These are phyloP conservation scores for Siniperca undulata DNA, from an alignment of 2,797 vertebrate species.

Conservation along the genomic window DNA sequence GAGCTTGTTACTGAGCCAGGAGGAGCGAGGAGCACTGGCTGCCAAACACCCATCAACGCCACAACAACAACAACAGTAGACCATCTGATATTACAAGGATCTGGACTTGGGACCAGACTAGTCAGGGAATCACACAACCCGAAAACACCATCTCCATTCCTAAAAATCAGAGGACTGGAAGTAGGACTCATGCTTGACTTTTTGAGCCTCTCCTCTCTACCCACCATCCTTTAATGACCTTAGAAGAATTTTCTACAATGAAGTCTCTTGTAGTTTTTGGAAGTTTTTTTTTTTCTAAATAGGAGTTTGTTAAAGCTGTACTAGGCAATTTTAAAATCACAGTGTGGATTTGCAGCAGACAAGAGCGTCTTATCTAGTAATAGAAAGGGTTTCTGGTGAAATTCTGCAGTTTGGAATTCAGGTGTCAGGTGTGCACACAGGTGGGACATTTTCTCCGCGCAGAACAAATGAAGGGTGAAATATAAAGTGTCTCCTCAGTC, in stretches of 20 bases:
- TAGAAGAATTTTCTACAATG: constrained; percentile 27
- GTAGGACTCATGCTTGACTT: constrained; percentile 17
- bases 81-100: constrained; percentile 22
- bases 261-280: constrained; percentile 46
- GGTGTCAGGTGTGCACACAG: constrained; percentile 23
- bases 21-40: constrained; percentile 62
- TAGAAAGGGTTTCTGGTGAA: constrained; percentile 10
- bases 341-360: not conserved
- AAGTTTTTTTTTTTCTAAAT: constrained; percentile 14
- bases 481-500: constrained; percentile 23
- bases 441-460: not conserved
- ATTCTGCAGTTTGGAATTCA: constrained; percentile 7
- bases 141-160: constrained; percentile 19
- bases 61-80: constrained; percentile 38
- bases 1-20: constrained; percentile 64
- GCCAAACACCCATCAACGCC: constrained; percentile 57
- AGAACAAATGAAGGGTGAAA: constrained; percentile 18
- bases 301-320: constrained; percentile 22
- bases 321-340: constrained; percentile 32
- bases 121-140: constrained; percentile 40
- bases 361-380: constrained; percentile 28
- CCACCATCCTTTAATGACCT: constrained; percentile 38
- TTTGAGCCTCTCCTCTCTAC: constrained; percentile 29
- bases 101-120: constrained; percentile 23
- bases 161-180: constrained; percentile 32